Conservation (phyloP, 2,888 invertebrate genomes). For the Leptodirus hochenwartii region DNA sequence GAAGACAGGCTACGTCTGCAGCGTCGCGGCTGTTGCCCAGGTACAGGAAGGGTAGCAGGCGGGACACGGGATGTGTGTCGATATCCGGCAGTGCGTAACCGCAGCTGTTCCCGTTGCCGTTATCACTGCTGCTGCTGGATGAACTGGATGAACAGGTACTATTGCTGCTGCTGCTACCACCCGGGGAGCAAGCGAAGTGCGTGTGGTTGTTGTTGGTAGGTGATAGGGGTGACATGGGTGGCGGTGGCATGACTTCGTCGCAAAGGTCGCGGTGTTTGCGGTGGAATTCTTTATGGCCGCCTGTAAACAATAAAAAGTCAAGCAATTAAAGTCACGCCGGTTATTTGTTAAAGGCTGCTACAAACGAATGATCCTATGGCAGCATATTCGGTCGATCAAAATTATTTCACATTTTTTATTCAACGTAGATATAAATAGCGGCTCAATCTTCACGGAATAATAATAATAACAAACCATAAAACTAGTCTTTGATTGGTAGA, state of each 20-base stretch:
- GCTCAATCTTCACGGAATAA: too few relatives aligned
- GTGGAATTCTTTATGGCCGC: conserved; percentile 52
- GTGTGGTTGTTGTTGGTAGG: conserved; percentile 21
- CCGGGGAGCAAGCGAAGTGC: too few relatives aligned
- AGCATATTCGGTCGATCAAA: too few relatives aligned
- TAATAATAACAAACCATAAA: too few relatives aligned
- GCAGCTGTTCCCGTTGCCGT: conserved; percentile 31
- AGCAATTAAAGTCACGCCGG: too few relatives aligned
- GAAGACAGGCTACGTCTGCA: conserved; percentile 45
- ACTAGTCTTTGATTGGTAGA: too few relatives aligned
- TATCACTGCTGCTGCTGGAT: conserved; percentile 20
- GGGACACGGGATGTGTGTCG: conserved; percentile 58
- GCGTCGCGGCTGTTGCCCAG: conserved; percentile 72
- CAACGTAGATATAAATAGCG: too few relatives aligned
- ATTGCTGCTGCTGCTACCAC: conserved; percentile 24
- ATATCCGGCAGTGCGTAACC: conserved; percentile 39
- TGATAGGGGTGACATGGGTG: too few relatives aligned
- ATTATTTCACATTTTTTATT: too few relatives aligned
- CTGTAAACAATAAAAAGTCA: conserved; percentile 30
- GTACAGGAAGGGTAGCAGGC: conserved; percentile 62
- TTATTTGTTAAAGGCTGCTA: too few relatives aligned
- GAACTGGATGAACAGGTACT: conserved; percentile 27
- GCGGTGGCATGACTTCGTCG: conserved; percentile 44
- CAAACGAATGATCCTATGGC: too few relatives aligned
- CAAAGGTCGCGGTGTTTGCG: conserved; percentile 52